Evolutionary conservation across 2,113 vertebrate species (phyloP), one percentile per base, ranked within the genome.

Genomic region (Mohoua ochrocephala): DNA sequence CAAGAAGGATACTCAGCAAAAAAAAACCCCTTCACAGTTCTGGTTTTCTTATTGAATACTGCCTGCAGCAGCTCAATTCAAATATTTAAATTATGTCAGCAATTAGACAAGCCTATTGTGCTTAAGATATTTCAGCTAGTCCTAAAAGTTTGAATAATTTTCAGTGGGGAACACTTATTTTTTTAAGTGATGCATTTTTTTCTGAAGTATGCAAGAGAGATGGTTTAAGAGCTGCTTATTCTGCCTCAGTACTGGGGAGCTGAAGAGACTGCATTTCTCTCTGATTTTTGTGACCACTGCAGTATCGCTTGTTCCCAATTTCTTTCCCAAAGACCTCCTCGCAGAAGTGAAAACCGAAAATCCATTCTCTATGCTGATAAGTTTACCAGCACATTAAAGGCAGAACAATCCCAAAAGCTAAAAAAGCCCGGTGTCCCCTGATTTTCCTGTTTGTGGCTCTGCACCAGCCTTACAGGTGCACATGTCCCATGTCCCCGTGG

Each of bases 21-120:
- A 69, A 53, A 71, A 69, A 30, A 64, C 6, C 0, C 21, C 28
- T 70, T 52, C 56, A 59, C 17, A 5, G 15, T 73, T 87, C 60
- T 44, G 15, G 4, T 67, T 87, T 91, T 91, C 73, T 84, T 83
- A 74, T 44, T 2, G 1, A 87, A 68, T 57, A 35, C 31, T 2
- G 2, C 60, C 68, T 86, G 33, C 52, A 90, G 64, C 41, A 84
- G n/a, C 50, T 84, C 49, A 73, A 75, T 78, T 61, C 21, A 13
- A 78, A 78, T 82, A 71, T 50, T 93, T 74, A 56, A 82, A 78
- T 84, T 89, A 75, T 44, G 31, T 78, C 69, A 90, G 47, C 45
- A 81, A 63, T 64, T 84, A 86, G 21, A 45, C 53, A 68, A 31
- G 11, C 11, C 15, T 56, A 47, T 52, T 84, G 33, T 42, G 24